phyloP scores from a whole-genome alignment of 2,797 vertebrate species.

The Halcyon leucocephala region DNA sequence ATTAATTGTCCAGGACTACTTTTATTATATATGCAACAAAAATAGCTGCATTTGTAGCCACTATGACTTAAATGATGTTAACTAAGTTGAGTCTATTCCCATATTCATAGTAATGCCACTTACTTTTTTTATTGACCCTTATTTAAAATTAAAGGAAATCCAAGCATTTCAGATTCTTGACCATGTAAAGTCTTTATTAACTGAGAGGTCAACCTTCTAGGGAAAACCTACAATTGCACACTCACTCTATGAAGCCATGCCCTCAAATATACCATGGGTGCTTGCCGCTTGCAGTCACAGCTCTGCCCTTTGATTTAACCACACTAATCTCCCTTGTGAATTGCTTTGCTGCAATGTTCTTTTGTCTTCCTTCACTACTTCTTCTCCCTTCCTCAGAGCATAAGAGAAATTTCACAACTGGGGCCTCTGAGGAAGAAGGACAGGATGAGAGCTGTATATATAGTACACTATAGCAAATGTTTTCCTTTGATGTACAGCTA shows the following conservation, averaged over 20 bases:
- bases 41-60: background rate
- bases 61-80: background rate
- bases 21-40: background rate
- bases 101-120: background rate
- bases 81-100: background rate
- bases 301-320: background rate
- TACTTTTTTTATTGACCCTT: background rate
- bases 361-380: background rate
- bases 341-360: background rate
- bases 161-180: background rate
- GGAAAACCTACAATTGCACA: background rate
- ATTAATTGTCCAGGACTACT: slow-evolving; percentile 27
- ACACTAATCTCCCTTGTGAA: background rate
- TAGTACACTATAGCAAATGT: background rate
- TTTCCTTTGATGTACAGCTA: background rate
- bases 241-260: background rate
- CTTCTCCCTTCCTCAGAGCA: background rate
- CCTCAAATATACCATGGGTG: background rate
- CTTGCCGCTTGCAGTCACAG: background rate
- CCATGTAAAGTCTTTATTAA: background rate
- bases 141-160: background rate
- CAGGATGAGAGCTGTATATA: background rate
- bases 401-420: background rate
- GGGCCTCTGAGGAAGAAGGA: background rate
- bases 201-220: background rate